A percentile compares a stretch with the other conserved stretches of the same genome.
Evolutionary conservation across 2,797 vertebrate species (phyloP).

Genomic region (Catostomus latipinnis): DNA sequence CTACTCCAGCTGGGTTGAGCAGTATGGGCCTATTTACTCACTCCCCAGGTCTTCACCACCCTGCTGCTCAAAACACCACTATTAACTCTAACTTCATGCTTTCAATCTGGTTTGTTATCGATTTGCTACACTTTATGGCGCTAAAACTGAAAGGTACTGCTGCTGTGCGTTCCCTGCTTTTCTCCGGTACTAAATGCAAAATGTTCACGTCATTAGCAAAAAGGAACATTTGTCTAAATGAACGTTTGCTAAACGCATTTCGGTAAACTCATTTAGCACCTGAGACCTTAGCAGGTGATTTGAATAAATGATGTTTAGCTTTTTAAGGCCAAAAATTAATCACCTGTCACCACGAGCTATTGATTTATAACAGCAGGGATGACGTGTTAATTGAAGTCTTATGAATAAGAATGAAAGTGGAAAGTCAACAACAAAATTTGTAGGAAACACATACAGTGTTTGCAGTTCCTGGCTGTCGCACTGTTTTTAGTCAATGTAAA

Average conservation of each 20-base stretch:
- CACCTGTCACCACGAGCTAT: slow-evolving; percentile 78
- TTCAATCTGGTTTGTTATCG: slow-evolving; percentile 82
- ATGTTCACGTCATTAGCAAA: slow-evolving; percentile 75
- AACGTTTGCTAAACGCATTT: slow-evolving; percentile 71
- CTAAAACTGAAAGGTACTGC: slow-evolving; percentile 57
- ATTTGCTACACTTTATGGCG: slow-evolving; percentile 73
- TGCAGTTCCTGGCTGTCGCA: not conserved
- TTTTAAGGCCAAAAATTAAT: slow-evolving; percentile 81
- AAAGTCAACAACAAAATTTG: no score
- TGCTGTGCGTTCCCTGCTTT: slow-evolving; percentile 62
- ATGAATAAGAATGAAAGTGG: slow-evolving; percentile 69
- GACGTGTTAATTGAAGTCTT: slow-evolving; percentile 80
- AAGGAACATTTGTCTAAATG: slow-evolving; percentile 82
- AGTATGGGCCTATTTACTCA: slow-evolving; percentile 76
- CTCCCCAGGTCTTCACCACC: slow-evolving; percentile 64
- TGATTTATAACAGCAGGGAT: slow-evolving; percentile 78
- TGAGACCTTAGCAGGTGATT: slow-evolving; percentile 81
- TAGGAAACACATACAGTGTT: no score
- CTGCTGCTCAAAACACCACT: slow-evolving; percentile 76
- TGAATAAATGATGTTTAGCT: slow-evolving; percentile 84
- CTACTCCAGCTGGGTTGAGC: slow-evolving; percentile 67
- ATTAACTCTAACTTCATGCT: slow-evolving; percentile 74
- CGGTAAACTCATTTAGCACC: slow-evolving; percentile 83
- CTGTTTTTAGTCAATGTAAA: slow-evolving; percentile 47
- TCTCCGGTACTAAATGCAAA: slow-evolving; percentile 58